Evolutionary conservation across 2,888 invertebrate species (phyloP).

Genomic region (Callosobruchus maculatus): DNA sequence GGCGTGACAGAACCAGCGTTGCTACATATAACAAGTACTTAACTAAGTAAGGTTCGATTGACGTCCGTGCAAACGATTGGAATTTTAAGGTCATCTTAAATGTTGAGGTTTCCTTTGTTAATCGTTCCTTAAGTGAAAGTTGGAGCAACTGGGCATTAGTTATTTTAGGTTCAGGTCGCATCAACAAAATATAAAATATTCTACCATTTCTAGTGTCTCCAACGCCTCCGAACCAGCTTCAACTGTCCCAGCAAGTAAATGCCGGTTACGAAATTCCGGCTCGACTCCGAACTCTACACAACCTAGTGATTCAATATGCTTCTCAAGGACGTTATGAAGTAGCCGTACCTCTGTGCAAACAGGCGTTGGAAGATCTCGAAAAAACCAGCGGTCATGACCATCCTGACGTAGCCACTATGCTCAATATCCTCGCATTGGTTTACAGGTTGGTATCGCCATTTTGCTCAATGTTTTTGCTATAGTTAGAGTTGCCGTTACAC

Average conservation of each 20-base stretch:
- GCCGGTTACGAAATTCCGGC: conserved; percentile 99
- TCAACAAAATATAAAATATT: no score
- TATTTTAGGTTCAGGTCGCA: no score
- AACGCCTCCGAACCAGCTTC: conserved; percentile 89
- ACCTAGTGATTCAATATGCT: conserved; percentile 99
- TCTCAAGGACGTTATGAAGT: conserved; percentile 92
- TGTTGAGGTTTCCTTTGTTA: no score
- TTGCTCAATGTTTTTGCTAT: no score
- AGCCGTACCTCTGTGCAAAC: conserved; percentile 98
- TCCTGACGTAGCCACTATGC: conserved; percentile 99
- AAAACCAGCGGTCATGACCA: conserved; percentile 99
- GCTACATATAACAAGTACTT: no score
- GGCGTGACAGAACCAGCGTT: no score
- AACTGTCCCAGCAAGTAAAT: conserved; percentile 94
- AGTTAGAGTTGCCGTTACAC: no score
- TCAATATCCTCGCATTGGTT: conserved; percentile 96
- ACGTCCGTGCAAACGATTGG: no score
- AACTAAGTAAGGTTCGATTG: no score
- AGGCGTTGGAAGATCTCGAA: conserved; percentile 97
- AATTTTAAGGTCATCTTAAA: no score
- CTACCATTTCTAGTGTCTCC: conserved; percentile 71
- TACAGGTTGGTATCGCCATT: conserved; percentile 72
- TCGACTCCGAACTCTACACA: conserved; percentile 93
- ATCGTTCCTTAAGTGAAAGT: no score
- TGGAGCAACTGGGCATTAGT: no score